Conservation (phyloP, 1,140 invertebrate species). For the Drosophila pallidifrons region DNA sequence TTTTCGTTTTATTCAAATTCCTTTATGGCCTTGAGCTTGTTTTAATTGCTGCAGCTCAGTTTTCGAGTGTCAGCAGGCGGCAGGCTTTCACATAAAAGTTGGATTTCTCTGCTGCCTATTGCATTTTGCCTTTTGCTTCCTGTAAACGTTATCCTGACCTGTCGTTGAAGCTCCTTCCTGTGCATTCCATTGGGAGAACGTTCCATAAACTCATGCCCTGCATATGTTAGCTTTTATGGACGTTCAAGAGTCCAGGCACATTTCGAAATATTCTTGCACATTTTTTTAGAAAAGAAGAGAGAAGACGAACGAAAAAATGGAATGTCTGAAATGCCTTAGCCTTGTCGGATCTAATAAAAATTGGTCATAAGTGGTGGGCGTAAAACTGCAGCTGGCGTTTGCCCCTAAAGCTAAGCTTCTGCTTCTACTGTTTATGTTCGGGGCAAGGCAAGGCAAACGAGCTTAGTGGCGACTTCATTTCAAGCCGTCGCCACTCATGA, state of each 20-base stretch:
- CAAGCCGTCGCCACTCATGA: conserved; percentile 31
- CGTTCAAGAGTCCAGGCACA: conserved; percentile 49
- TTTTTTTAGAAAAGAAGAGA: conserved; percentile 36
- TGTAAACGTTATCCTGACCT: conserved; percentile 72
- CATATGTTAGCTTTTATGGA: conserved; percentile 72
- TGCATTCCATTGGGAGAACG: conserved; percentile 20
- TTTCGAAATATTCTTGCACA: conserved; percentile 50
- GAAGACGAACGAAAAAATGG: neutral
- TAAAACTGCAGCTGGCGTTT: conserved; percentile 33
- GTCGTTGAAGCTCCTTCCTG: conserved; percentile 60
- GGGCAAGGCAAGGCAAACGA: conserved; percentile 8
- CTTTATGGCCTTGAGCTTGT: conserved; percentile 10
- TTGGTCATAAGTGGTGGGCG: conserved; percentile 66
- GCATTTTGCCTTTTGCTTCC: conserved; percentile 77
- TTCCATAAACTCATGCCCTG: conserved; percentile 6
- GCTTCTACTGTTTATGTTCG: conserved; percentile 62
- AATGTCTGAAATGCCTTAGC: conserved; percentile 14
- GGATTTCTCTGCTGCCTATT: conserved; percentile 47
- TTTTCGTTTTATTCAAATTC: conserved; percentile 12
- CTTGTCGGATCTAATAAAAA: conserved; percentile 42
- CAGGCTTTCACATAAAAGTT: conserved; percentile 25
- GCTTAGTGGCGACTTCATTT: conserved; percentile 48
- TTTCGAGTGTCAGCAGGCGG: neutral
- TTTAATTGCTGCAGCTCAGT: conserved; percentile 36
- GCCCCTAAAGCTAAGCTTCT: conserved; percentile 52